Conservation (phyloP, 2,888 invertebrate species). For the Apodemia hepburni region DNA sequence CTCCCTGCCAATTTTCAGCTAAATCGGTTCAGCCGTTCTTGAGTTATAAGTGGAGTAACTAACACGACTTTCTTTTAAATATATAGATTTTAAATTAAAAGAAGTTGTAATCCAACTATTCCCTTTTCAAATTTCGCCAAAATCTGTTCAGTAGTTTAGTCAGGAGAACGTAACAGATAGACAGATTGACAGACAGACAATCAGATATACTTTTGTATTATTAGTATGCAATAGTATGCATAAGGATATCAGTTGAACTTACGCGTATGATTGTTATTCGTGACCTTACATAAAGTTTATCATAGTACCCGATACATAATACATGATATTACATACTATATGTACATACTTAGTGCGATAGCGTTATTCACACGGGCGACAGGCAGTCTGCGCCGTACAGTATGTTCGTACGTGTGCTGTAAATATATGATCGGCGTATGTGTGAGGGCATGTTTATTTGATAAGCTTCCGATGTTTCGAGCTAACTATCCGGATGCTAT, state of each 20-base stretch:
- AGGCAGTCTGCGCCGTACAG: constrained; percentile 71
- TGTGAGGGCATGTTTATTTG: constrained; percentile 71
- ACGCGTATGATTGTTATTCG: constrained; percentile 35
- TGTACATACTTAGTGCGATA: constrained; percentile 66
- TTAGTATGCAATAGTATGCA: too few relatives aligned
- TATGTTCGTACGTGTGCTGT: constrained; percentile 58
- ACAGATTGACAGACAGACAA: too few relatives aligned
- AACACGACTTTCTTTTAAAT: too few relatives aligned
- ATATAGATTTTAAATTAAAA: too few relatives aligned
- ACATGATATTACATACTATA: constrained; percentile 61
- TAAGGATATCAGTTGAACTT: constrained; percentile 33
- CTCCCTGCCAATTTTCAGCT: too few relatives aligned
- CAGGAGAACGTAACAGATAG: too few relatives aligned
- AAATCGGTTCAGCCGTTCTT: too few relatives aligned
- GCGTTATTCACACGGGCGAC: constrained; percentile 74
- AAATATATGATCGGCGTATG: constrained; percentile 52
- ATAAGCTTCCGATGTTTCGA: constrained; percentile 73
- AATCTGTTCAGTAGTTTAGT: too few relatives aligned
- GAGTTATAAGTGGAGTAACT: too few relatives aligned
- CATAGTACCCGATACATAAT: constrained; percentile 50
- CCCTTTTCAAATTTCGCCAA: too few relatives aligned
- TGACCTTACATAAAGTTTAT: constrained; percentile 31
- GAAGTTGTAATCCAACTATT: too few relatives aligned
- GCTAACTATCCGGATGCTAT: constrained; percentile 66
- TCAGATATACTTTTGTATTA: too few relatives aligned